Evolutionary conservation across 2,797 vertebrate species (phyloP).

Genomic region (Tympanoctomys barrerae): DNA sequence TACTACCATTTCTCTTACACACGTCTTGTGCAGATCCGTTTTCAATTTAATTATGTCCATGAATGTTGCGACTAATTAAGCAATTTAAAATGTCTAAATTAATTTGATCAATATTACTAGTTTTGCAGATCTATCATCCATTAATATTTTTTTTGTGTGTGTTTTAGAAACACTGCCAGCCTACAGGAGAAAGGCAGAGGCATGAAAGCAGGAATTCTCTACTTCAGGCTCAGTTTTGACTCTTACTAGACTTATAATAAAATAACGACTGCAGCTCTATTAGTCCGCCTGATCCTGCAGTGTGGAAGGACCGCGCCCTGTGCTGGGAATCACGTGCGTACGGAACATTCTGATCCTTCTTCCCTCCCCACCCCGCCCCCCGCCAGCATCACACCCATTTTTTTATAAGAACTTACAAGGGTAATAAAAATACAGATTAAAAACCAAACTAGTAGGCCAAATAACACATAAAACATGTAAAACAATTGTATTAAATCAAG

Average conservation of each 20-base stretch:
- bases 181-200: background rate
- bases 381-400: background rate
- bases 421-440: background rate
- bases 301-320: background rate
- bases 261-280: background rate
- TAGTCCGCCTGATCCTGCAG: background rate
- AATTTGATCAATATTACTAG: constrained; percentile 35
- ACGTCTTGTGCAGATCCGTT: background rate
- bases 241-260: background rate
- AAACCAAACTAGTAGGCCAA: background rate
- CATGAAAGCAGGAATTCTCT: background rate
- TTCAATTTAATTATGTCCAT: constrained; percentile 57
- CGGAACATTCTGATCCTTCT: background rate
- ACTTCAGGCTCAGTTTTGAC: background rate
- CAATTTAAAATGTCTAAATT: constrained; percentile 53
- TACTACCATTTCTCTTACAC: constrained; percentile 11
- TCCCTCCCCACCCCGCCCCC: background rate
- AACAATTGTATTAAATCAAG: background rate
- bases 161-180: constrained; percentile 20
- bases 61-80: constrained; percentile 41
- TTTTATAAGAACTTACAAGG: background rate
- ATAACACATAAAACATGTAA: background rate
- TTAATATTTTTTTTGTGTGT: background rate
- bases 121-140: constrained; percentile 35
- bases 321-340: background rate